phyloP scores from a whole-genome alignment of 2,888 invertebrate genomes.

The Acrobasis consociella region DNA sequence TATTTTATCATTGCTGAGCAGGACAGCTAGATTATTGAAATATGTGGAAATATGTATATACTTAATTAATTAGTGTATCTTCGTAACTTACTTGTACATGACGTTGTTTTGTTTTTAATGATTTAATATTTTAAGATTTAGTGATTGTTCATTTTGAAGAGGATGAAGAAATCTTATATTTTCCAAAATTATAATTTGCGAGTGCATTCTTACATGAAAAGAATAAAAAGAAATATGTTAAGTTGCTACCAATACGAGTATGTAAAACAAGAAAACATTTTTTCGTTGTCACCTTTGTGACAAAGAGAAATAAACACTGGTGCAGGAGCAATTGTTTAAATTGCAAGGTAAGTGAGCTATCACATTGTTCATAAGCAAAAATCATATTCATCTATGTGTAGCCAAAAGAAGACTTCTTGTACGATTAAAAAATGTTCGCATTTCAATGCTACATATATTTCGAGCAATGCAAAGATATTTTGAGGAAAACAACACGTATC shows the following conservation, averaged over 20 bases:
- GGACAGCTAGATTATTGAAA: slow-evolving; percentile 5
- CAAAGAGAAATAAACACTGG: neutral
- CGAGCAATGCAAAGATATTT: slow-evolving; percentile 4
- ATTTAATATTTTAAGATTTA: neutral
- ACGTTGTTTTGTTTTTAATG: slow-evolving; percentile 1
- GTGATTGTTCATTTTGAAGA: neutral
- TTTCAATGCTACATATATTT: slow-evolving; percentile 1
- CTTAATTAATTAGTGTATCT: slow-evolving; percentile 11
- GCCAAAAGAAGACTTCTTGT: neutral
- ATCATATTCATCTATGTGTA: neutral
- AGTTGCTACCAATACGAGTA: neutral
- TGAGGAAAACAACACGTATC: slow-evolving; percentile 12
- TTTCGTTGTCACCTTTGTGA: neutral
- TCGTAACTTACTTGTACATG: slow-evolving; percentile 7
- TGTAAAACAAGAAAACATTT: neutral
- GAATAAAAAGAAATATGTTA: slow-evolving; percentile 3
- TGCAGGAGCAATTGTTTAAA: neutral
- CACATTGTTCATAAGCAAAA: neutral
- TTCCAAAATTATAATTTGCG: neutral
- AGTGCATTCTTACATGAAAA: neutral
- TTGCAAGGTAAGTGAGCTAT: neutral
- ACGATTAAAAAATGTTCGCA: neutral
- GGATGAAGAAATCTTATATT: neutral
- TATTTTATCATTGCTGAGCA: slow-evolving; percentile 15
- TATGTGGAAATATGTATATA: neutral